Evolutionary conservation across 1,140 invertebrate genomes (phyloP).

Genomic region (Ericerus pela): DNA sequence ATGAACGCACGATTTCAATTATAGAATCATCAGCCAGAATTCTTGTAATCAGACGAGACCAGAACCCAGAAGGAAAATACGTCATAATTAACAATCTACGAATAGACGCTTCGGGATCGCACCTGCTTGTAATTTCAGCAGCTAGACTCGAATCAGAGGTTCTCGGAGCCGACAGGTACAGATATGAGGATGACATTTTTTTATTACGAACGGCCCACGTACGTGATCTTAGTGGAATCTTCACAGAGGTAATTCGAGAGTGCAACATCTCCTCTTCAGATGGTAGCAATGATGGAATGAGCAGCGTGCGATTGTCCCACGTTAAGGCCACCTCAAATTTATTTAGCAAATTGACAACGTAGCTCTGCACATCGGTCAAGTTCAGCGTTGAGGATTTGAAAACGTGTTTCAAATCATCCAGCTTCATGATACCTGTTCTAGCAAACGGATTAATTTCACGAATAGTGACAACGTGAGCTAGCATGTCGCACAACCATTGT

Average conservation of each 20-base stretch:
- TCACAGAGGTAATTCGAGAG: constrained; percentile 19
- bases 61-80: constrained; percentile 95
- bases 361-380: constrained; percentile 39
- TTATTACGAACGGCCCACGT: constrained; percentile 35
- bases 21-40: constrained; percentile 80
- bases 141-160: neutral
- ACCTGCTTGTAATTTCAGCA: constrained; percentile 32
- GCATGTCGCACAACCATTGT: constrained; percentile 96
- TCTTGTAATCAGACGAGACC: constrained; percentile 84
- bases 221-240: constrained; percentile 38
- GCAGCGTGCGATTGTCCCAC: constrained; percentile 81
- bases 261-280: constrained; percentile 50
- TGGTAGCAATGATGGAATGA: constrained; percentile 85
- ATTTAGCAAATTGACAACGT: constrained; percentile 77
- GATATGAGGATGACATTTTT: constrained; percentile 21
- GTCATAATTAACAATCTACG: constrained; percentile 71
- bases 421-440: constrained; percentile 76
- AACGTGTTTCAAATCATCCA: constrained; percentile 82
- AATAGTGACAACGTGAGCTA: constrained; percentile 91
- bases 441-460: constrained; percentile 93
- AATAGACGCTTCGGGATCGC: constrained; percentile 40
- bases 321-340: constrained; percentile 96
- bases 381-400: constrained; percentile 57
- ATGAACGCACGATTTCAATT: constrained; percentile 57
- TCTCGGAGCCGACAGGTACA: neutral